phyloP scores from a whole-genome alignment of 2,113 vertebrate genomes.

The Colinus virginianus region DNA sequence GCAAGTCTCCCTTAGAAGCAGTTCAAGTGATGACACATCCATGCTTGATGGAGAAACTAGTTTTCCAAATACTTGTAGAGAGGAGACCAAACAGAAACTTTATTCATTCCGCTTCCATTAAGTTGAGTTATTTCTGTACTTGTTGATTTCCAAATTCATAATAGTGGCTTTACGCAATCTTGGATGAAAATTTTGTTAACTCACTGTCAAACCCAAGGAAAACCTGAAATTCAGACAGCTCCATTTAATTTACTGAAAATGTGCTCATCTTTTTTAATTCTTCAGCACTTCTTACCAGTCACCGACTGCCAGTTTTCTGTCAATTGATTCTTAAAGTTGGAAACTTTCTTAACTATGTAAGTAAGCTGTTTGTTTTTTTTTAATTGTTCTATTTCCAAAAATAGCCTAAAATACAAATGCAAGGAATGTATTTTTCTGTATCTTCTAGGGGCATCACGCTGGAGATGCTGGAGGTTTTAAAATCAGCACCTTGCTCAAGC shows the following conservation, averaged over 20 bases:
- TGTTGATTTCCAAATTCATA: neutral
- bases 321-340: constrained; percentile 91
- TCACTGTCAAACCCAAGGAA: neutral
- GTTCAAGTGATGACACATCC: neutral
- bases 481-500: constrained; percentile 90
- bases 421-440: neutral
- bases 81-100: neutral
- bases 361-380: constrained; percentile 19
- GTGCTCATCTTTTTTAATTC: neutral
- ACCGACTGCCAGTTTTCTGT: constrained; percentile 88
- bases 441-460: constrained; percentile 89
- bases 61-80: neutral
- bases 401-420: neutral
- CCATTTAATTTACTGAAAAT: constrained; percentile 6
- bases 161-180: neutral
- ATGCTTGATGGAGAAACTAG: neutral
- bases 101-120: neutral
- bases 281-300: constrained; percentile 86
- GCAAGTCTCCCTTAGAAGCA: neutral
- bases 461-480: constrained; percentile 94
- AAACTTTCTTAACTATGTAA: constrained; percentile 97
- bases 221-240: neutral
- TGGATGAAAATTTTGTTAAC: constrained; percentile 10
- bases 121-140: constrained; percentile 23
- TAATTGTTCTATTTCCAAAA: neutral